Percentiles rank a stretch among this genome's conserved stretches.
These are phyloP conservation scores for Perodicticus potto DNA, from an alignment of 2,797 vertebrate species.

Conservation along the genomic window DNA sequence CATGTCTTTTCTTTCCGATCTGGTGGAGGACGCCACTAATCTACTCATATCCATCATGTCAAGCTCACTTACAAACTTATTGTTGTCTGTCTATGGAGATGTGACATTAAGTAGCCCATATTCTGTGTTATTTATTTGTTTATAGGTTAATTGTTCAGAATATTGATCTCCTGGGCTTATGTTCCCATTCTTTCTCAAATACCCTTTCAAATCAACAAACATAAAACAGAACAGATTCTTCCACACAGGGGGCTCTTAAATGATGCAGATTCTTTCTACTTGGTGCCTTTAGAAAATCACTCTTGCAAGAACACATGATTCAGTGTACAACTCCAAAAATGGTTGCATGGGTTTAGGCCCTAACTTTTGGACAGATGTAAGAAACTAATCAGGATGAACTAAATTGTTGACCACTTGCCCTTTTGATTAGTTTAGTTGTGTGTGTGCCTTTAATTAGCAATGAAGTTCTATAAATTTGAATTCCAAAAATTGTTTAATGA, in stretches of 20 bases:
- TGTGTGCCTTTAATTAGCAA: background rate
- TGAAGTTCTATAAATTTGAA: conserved; percentile 56
- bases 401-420: conserved; percentile 11
- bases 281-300: conserved; percentile 56
- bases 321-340: background rate
- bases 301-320: conserved; percentile 46
- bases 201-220: conserved; percentile 76
- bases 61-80: conserved; percentile 44
- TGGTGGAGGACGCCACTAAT: conserved; percentile 26
- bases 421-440: conserved; percentile 22
- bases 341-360: background rate
- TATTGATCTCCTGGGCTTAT: conserved; percentile 78
- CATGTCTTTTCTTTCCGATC: conserved; percentile 42
- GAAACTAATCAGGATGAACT: background rate
- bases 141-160: conserved; percentile 81
- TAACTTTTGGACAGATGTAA: background rate
- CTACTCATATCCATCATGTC: conserved; percentile 59
- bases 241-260: conserved; percentile 67
- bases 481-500: conserved; percentile 31
- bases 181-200: conserved; percentile 73
- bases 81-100: conserved; percentile 69
- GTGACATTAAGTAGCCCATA: conserved; percentile 77
- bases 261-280: conserved; percentile 50
- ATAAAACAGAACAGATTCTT: conserved; percentile 74
- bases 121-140: conserved; percentile 80